A percentile compares a stretch with the other conserved stretches of the same genome.
Evolutionary conservation across 2,888 invertebrate genomes (phyloP).

Genomic region (Caenorhabditis sinica): DNA sequence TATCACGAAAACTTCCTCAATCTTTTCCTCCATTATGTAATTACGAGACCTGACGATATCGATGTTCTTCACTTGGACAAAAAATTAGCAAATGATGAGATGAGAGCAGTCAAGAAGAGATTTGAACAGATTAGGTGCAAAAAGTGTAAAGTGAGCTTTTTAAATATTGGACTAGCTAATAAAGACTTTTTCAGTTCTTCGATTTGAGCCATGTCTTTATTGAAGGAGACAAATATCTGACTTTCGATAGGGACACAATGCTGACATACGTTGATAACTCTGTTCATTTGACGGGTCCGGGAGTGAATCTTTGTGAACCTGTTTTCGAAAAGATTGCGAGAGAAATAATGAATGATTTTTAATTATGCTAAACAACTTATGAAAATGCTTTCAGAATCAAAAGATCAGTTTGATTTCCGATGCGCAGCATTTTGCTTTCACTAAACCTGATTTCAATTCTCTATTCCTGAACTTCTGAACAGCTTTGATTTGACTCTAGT

Average conservation of each 20-base stretch:
- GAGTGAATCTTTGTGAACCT: constrained; percentile 33
- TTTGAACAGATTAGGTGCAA: constrained; percentile 19
- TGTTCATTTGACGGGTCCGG: constrained; percentile 47
- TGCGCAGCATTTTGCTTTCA: too few species aligned
- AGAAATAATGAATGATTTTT: constrained; percentile 27
- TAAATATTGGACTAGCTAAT: too few species aligned
- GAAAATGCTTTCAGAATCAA: too few species aligned
- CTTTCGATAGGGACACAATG: constrained; percentile 36
- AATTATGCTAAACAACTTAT: neutral
- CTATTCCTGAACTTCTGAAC: too few species aligned
- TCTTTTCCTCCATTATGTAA: constrained; percentile 16
- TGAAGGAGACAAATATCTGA: constrained; percentile 33
- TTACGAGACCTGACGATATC: constrained; percentile 19
- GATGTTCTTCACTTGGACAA: constrained; percentile 30
- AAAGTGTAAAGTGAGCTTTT: constrained; percentile 36
- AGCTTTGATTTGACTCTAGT: too few species aligned
- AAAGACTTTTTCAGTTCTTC: constrained; percentile 35
- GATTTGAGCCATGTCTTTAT: constrained; percentile 42
- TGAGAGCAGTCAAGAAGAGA: constrained; percentile 10
- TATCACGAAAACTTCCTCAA: constrained; percentile 24
- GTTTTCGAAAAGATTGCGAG: constrained; percentile 19
- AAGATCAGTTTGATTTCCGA: too few species aligned
- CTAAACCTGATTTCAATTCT: too few species aligned
- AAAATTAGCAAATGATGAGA: constrained; percentile 22
- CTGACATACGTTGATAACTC: constrained; percentile 47